A percentile compares a stretch with the other conserved stretches of the same genome.
These are phyloP conservation scores for Sphaerodactylus townsendi DNA, from an alignment of 2,113 vertebrate genomes.

Conservation along the genomic window DNA sequence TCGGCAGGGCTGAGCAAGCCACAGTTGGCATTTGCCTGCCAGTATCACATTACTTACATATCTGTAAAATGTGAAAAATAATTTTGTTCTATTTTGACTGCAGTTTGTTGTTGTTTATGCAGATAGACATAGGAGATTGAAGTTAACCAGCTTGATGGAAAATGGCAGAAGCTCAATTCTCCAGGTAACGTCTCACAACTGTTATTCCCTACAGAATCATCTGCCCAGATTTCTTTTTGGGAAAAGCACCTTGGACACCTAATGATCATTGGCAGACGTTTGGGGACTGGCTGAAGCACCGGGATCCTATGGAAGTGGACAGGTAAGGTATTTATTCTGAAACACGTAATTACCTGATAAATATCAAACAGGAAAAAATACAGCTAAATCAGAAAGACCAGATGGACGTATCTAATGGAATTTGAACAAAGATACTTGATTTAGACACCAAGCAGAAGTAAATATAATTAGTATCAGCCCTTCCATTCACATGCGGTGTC, in stretches of 20 bases:
- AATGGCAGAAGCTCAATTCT: background rate
- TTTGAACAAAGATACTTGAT: background rate
- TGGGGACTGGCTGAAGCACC: constrained; percentile 83
- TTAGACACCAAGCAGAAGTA: background rate
- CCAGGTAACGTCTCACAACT: background rate
- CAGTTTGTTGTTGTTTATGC: background rate
- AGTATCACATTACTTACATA: background rate
- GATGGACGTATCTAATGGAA: background rate
- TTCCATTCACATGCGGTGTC: too few species aligned
- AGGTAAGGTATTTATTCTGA: constrained; percentile 73
- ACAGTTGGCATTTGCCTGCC: background rate
- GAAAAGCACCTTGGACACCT: constrained; percentile 85
- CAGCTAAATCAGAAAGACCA: background rate
- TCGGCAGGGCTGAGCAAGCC: too few species aligned
- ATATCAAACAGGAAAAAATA: background rate
- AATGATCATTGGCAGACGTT: constrained; percentile 81
- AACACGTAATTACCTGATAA: background rate
- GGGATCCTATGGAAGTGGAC: constrained; percentile 79
- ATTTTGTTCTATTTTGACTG: background rate
- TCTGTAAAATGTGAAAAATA: background rate
- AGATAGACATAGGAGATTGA: background rate
- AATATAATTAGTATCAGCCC: background rate
- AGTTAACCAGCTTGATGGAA: too few species aligned
- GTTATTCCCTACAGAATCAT: constrained; percentile 71
- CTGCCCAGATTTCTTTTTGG: constrained; percentile 89